These are phyloP conservation scores for Lycocorax pyrrhopterus DNA, from an alignment of 2,113 vertebrate genomes.

Conservation along the genomic window DNA sequence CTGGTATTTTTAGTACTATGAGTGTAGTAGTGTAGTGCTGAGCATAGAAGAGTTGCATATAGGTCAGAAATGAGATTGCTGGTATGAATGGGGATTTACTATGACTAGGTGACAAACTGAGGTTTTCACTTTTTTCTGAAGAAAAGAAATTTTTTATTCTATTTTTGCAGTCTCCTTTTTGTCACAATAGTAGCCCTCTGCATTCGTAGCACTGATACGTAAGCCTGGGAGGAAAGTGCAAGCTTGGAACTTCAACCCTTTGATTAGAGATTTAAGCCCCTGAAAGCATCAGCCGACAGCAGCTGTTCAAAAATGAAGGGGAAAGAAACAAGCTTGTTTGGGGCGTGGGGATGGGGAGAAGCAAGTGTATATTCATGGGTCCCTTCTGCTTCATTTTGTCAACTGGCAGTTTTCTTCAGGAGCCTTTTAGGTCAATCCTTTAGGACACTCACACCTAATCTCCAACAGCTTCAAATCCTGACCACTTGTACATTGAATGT, in stretches of 20 bases:
- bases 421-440: background rate
- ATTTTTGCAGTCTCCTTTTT: background rate
- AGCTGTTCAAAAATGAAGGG: background rate
- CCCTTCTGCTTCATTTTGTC: slow-evolving; percentile 26
- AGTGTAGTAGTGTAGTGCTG: background rate
- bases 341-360: background rate
- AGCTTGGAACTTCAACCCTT: background rate
- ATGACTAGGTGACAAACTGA: background rate
- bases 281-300: background rate
- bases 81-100: background rate
- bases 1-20: background rate
- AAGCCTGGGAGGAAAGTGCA: background rate
- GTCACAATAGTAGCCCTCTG: background rate
- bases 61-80: background rate
- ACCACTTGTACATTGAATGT: background rate
- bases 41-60: accelerated
- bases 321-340: background rate
- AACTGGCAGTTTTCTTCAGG: slow-evolving; percentile 12
- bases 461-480: background rate
- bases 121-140: background rate
- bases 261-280: background rate
- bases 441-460: background rate
- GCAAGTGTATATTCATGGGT: background rate
- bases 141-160: background rate
- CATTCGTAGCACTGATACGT: background rate